Percentiles rank a stretch among this genome's conserved stretches.
These are phyloP conservation scores for Sisyra nigra DNA, from an alignment of 2,888 invertebrate genomes.

Conservation along the genomic window DNA sequence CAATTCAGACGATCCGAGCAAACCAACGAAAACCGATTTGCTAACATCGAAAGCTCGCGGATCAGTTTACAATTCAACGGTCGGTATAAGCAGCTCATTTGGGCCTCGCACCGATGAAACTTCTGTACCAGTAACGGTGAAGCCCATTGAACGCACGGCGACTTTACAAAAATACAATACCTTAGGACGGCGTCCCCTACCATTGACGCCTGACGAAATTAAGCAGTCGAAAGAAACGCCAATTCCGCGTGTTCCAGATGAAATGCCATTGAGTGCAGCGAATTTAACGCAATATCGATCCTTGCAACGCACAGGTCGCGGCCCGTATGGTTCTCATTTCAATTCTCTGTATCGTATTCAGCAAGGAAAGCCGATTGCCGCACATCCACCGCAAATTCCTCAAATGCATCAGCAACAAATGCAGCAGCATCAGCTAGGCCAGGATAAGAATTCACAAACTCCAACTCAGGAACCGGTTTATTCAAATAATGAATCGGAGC, in stretches of 20 bases:
- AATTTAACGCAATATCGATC: slow-evolving; percentile 37
- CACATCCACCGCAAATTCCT: slow-evolving; percentile 9
- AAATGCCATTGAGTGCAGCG: slow-evolving; percentile 20
- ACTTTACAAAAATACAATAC: slow-evolving; percentile 28
- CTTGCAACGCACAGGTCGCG: slow-evolving; percentile 23
- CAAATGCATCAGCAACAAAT: slow-evolving; percentile 19
- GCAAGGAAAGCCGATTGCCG: not conserved
- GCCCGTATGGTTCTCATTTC: slow-evolving; percentile 5
- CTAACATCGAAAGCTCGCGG: slow-evolving; percentile 8
- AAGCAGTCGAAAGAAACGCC: slow-evolving; percentile 25
- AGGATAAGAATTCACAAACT: slow-evolving; percentile 17
- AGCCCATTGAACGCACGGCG: slow-evolving; percentile 21
- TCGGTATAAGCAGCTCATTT: slow-evolving; percentile 5
- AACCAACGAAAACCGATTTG: slow-evolving; percentile 8
- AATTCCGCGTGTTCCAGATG: slow-evolving; percentile 24
- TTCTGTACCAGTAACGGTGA: not conserved
- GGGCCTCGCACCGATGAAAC: slow-evolving; percentile 1
- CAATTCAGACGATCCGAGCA: slow-evolving; percentile 4
- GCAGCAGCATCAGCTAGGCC: slow-evolving; percentile 4
- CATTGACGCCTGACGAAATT: slow-evolving; percentile 28
- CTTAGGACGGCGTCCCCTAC: slow-evolving; percentile 26
- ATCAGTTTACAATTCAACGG: slow-evolving; percentile 6
- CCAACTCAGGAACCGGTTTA: slow-evolving; percentile 5
- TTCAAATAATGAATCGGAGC: slow-evolving; percentile 27
- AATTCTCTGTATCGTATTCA: slow-evolving; percentile 22